A percentile compares a stretch with the other conserved stretches of the same genome.
phyloP scores from a whole-genome alignment of 1,140 invertebrate species.

The Cotesia vestalis region DNA sequence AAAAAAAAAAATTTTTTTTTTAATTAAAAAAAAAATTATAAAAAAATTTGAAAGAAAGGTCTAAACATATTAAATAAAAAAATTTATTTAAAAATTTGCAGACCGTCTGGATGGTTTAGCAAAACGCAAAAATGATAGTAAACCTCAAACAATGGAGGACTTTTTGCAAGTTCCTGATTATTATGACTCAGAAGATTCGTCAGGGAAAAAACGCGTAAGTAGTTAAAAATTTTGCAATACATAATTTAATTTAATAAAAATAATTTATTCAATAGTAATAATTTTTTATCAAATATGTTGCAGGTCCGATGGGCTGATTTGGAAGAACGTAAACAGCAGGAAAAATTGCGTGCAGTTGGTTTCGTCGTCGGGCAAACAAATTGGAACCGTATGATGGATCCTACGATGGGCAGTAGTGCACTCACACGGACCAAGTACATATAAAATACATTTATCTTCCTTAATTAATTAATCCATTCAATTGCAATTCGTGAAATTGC shows the following conservation, averaged over 20 bases:
- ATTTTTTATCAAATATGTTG: constrained; percentile 41
- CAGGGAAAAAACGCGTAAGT: constrained; percentile 90
- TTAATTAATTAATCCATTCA: constrained; percentile 14
- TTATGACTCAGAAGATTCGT: constrained; percentile 71
- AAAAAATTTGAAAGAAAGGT: too few species aligned
- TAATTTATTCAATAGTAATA: background rate
- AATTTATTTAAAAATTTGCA: constrained; percentile 59
- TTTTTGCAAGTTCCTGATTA: constrained; percentile 89
- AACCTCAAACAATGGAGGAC: constrained; percentile 82
- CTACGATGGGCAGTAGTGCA: constrained; percentile 85
- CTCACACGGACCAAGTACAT: constrained; percentile 95
- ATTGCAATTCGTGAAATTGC: constrained; percentile 4
- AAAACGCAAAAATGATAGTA: constrained; percentile 67
- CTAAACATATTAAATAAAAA: too few species aligned
- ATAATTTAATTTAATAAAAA: too few species aligned
- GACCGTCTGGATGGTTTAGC: constrained; percentile 87
- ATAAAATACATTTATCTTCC: constrained; percentile 48
- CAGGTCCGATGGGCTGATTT: constrained; percentile 98
- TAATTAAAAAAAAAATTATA: too few species aligned
- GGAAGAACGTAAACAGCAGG: constrained; percentile 88
- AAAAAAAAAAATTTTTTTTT: too few species aligned
- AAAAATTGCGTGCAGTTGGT: constrained; percentile 90
- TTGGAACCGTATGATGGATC: constrained; percentile 94
- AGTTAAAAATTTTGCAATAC: background rate
- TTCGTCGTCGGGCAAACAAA: constrained; percentile 96